Conservation (phyloP, 2,797 vertebrate species). For the Sciurus carolinensis region DNA sequence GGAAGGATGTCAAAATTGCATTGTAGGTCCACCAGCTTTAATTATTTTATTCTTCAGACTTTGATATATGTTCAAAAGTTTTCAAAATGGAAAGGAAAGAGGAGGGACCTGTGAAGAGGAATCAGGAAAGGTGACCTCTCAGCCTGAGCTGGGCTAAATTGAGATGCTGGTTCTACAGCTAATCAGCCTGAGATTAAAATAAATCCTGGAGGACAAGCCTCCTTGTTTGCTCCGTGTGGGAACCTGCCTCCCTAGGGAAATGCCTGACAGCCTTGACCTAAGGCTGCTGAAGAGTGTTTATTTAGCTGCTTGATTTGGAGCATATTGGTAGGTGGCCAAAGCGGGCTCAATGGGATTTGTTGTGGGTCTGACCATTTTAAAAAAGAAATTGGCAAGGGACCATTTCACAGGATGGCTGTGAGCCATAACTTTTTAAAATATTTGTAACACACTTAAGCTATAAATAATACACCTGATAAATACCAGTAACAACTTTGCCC, state of each 20-base stretch:
- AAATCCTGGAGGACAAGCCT: not conserved
- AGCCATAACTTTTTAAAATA: slow-evolving; percentile 64
- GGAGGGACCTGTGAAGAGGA: no score
- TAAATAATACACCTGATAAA: slow-evolving; percentile 72
- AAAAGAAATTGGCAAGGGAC: slow-evolving; percentile 77
- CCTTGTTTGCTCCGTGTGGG: not conserved
- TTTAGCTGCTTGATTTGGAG: slow-evolving; percentile 42
- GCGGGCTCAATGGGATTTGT: slow-evolving; percentile 48
- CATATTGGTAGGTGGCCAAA: slow-evolving; percentile 51
- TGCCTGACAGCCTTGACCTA: slow-evolving; percentile 46
- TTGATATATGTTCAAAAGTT: not conserved
- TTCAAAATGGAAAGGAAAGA: slow-evolving; percentile 30
- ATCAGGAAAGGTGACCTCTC: not conserved
- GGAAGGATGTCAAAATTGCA: not conserved
- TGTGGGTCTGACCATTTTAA: slow-evolving; percentile 42
- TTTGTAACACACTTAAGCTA: slow-evolving; percentile 64
- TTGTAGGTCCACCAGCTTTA: not conserved
- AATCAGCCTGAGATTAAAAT: slow-evolving; percentile 40
- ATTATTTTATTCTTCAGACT: not conserved
- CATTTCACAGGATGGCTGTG: slow-evolving; percentile 42
- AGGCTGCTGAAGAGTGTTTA: slow-evolving; percentile 49
- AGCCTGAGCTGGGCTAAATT: not conserved
- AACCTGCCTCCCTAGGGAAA: slow-evolving; percentile 57
- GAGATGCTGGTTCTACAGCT: not conserved
- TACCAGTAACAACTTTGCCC: not conserved